phyloP scores from a whole-genome alignment of 2,888 invertebrate species.

The Acanthosoma haemorrhoidale region DNA sequence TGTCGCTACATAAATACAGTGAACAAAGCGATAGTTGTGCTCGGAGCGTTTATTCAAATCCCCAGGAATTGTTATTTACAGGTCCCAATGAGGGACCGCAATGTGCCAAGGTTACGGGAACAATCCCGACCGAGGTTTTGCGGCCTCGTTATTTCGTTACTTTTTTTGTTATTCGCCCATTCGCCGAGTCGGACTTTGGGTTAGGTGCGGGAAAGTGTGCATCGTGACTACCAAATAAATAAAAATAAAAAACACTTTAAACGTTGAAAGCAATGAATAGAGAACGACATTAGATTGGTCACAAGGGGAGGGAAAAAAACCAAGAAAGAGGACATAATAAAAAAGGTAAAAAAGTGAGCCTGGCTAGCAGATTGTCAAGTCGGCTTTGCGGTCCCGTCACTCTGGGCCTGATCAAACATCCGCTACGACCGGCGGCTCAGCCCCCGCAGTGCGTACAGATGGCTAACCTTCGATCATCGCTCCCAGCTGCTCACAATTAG shows the following conservation, averaged over 20 bases:
- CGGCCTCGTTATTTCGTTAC: not conserved
- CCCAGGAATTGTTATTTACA: not conserved
- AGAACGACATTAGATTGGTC: not conserved
- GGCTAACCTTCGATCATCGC: too few relatives aligned
- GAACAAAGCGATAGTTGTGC: too few relatives aligned
- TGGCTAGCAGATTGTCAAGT: too few relatives aligned
- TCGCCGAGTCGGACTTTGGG: not conserved
- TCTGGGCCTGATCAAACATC: too few relatives aligned
- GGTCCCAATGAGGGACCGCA: too few relatives aligned
- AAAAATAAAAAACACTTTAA: too few relatives aligned
- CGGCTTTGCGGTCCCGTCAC: too few relatives aligned
- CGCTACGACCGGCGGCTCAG: too few relatives aligned
- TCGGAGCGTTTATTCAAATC: not conserved
- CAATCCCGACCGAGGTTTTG: not conserved
- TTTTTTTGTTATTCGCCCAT: not conserved
- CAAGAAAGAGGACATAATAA: not conserved
- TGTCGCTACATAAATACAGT: too few relatives aligned
- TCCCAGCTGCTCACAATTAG: too few relatives aligned
- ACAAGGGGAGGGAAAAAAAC: not conserved
- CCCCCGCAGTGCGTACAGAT: too few relatives aligned
- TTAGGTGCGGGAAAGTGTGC: not conserved
- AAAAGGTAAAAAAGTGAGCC: too few relatives aligned
- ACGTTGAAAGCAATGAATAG: not conserved
- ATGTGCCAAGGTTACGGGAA: constrained; percentile 9
- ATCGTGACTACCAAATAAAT: constrained; percentile 12